These are phyloP conservation scores for Notodonta ziczac DNA, from an alignment of 2,888 invertebrate species.

Conservation along the genomic window DNA sequence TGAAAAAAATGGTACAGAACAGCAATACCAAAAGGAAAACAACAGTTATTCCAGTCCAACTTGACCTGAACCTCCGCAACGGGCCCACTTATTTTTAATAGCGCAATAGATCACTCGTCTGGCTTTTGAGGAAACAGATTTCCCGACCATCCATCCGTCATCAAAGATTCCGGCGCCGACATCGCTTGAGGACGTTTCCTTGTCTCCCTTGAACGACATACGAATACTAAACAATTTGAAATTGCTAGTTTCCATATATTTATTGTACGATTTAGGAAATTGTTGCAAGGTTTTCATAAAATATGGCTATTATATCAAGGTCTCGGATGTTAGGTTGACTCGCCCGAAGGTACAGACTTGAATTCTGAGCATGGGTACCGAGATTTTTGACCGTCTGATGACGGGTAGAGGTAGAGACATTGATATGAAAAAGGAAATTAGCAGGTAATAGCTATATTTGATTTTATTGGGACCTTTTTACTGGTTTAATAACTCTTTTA, in stretches of 20 bases:
- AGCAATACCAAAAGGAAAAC: not conserved
- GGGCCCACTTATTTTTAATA: constrained; percentile 3
- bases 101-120: constrained; percentile 21
- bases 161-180: constrained; percentile 57
- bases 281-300: constrained; percentile 12
- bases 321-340: not conserved
- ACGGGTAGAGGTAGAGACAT: not conserved
- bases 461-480: not conserved
- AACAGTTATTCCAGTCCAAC: not conserved
- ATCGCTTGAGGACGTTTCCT: constrained; percentile 62
- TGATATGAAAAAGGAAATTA: not conserved
- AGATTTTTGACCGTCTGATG: not conserved
- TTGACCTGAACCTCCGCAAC: constrained; percentile 4
- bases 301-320: not conserved
- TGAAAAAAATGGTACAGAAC: too few relatives aligned
- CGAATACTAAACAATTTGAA: constrained; percentile 31
- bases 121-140: constrained; percentile 44
- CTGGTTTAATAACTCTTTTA: not conserved
- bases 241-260: constrained; percentile 16
- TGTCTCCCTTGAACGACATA: constrained; percentile 57
- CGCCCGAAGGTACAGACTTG: not conserved
- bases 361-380: not conserved
- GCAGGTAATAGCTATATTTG: not conserved
- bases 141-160: constrained; percentile 47
- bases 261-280: constrained; percentile 36